Evolutionary conservation across 2,888 invertebrate species (phyloP), one percentile per base, ranked within the genome.

Genomic region (Stenotaenia linearis): DNA sequence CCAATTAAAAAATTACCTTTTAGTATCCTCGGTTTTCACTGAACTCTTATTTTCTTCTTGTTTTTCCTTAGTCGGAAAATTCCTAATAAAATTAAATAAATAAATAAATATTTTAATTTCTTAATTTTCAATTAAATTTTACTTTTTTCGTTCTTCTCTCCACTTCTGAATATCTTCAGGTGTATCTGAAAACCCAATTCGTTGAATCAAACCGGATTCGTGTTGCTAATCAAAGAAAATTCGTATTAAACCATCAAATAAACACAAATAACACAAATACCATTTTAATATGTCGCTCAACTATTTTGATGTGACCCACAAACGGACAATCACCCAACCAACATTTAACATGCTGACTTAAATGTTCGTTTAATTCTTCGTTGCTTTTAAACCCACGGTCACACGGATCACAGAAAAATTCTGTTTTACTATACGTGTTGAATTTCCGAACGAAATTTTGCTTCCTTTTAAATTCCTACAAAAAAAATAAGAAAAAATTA

Each of bases 131-230:
- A 50, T 50, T n/a, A 18, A 50, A 4, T 80, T 80, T 79, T 81
- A 89, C 87, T 89, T 92, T 85, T 91, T 92, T 77, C 97, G 89
- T 84, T 96, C 95, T 78, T 90, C 90, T 82, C 91, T 90, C 96
- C 96, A 97, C 85, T 92, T 93, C 37, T 90, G 88, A 80, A 96
- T 91, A 82, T 95, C 95, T 85, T 95, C 94, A 0, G 92, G 91
- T 5, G 92, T 91, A 81, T 91, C 90, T 6, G 92, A 84, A 82
- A 91, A 91, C 82, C 91, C 90, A 81, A 96, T 92, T 86, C 91
- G 91, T 78, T 92, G 90, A 84, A 92, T 96, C 21, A 96, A 86
- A 0, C 95, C 96, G n/a, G 92, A 91, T 6, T 90, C 89, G 86
- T 97, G 96, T 87, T 95, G 93, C 87, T 86, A 75, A 61, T n/a